These are phyloP conservation scores for Muntiacus reevesi DNA, from an alignment of 2,113 vertebrate genomes.

Conservation along the genomic window DNA sequence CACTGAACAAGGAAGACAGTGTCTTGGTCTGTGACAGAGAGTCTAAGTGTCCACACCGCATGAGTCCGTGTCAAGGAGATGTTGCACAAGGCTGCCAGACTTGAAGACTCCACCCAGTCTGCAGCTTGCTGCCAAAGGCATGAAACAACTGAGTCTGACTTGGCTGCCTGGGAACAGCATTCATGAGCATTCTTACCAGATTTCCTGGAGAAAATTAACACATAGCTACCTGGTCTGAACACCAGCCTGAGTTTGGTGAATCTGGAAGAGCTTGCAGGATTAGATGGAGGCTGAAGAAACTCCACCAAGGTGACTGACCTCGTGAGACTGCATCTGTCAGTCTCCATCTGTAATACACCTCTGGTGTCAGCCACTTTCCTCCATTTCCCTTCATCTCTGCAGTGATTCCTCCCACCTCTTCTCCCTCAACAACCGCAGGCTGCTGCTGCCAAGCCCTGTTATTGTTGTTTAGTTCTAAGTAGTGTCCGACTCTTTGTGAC, in stretches of 20 bases:
- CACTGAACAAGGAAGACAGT: not conserved
- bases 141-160: not conserved
- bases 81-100: not conserved
- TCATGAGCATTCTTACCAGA: not conserved
- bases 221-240: not conserved
- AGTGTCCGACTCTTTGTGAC: not conserved
- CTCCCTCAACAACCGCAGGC: not conserved
- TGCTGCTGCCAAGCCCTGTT: not conserved
- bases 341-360: not conserved
- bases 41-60: too few species aligned
- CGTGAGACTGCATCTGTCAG: not conserved
- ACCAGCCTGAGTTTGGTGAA: not conserved
- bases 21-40: not conserved
- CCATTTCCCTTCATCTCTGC: not conserved
- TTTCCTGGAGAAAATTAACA: not conserved
- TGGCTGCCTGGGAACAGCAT: not conserved
- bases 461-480: not conserved
- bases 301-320: not conserved
- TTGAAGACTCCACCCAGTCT: not conserved
- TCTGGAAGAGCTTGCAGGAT: not conserved
- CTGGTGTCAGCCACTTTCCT: not conserved
- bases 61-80: not conserved
- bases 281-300: not conserved
- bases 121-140: not conserved
- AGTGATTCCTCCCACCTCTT: not conserved